phyloP scores from a whole-genome alignment of 2,888 invertebrate species.

The Spodoptera picta region DNA sequence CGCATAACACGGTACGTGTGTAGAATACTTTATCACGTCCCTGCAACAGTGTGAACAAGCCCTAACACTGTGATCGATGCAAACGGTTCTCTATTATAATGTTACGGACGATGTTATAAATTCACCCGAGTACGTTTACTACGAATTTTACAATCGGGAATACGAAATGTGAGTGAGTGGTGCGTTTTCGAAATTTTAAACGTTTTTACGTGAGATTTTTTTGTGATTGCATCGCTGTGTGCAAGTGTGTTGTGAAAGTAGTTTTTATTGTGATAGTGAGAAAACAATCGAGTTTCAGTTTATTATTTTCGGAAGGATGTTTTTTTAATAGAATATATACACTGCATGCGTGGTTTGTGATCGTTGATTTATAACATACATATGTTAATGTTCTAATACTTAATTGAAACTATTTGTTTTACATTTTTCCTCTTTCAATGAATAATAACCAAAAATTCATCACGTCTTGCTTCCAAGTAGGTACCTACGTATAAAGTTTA shows the following conservation, averaged over 20 bases:
- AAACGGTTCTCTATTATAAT: conserved; percentile 63
- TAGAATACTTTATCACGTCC: conserved; percentile 22
- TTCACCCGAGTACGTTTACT: conserved; percentile 62
- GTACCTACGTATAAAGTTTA: too few relatives aligned
- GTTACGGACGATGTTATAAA: conserved; percentile 58
- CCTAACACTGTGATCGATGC: conserved; percentile 55
- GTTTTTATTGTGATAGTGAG: background rate
- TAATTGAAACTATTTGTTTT: too few relatives aligned
- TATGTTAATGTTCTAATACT: too few relatives aligned
- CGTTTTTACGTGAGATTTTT: conserved; percentile 56
- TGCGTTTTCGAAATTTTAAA: conserved; percentile 62
- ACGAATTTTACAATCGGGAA: conserved; percentile 66
- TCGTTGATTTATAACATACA: too few relatives aligned
- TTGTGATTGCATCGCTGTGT: conserved; percentile 41
- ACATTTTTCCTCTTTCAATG: too few relatives aligned
- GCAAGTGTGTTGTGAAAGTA: conserved; percentile 20
- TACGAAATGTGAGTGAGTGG: conserved; percentile 56
- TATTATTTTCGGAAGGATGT: too few relatives aligned
- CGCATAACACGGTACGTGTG: conserved; percentile 36
- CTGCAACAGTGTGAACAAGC: conserved; percentile 35
- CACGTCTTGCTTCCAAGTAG: too few relatives aligned
- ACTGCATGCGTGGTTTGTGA: too few relatives aligned
- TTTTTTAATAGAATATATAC: too few relatives aligned
- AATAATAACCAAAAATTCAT: too few relatives aligned
- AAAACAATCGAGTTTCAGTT: too few relatives aligned